phyloP scores from a whole-genome alignment of 2,113 vertebrate genomes.

The Dasyurus viverrinus region DNA sequence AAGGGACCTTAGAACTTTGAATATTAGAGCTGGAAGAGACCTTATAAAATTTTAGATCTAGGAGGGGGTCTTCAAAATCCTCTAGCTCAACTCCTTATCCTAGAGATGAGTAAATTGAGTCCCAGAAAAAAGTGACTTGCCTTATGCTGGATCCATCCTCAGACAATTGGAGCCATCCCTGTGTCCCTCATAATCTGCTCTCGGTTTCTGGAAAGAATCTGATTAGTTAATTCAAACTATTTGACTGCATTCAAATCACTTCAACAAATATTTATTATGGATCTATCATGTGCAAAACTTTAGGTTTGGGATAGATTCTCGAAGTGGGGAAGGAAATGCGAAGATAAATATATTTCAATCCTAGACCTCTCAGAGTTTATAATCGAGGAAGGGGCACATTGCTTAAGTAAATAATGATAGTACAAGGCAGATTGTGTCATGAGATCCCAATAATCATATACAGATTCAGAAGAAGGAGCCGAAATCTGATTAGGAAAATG shows the following conservation, averaged over 20 bases:
- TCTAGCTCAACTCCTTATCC: not conserved
- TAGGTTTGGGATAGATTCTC: not conserved
- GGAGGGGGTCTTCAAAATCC: not conserved
- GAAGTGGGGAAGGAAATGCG: not conserved
- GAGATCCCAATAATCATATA: constrained; percentile 45
- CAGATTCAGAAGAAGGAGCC: not conserved
- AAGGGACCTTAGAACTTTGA: not conserved
- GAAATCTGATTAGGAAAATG: not conserved
- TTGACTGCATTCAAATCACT: not conserved
- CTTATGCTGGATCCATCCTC: not conserved
- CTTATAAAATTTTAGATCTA: not conserved
- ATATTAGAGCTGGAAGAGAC: not conserved
- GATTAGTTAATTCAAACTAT: not conserved
- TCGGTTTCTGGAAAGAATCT: not conserved
- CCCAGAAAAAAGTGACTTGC: not conserved
- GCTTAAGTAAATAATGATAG: not conserved
- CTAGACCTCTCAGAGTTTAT: not conserved
- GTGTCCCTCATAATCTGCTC: not conserved
- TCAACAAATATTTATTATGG: not conserved
- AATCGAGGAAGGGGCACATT: not conserved
- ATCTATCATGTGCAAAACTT: not conserved
- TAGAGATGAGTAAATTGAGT: not conserved
- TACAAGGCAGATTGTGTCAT: not conserved
- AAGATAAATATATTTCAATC: not conserved
- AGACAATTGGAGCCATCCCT: not conserved